Evolutionary conservation across 2,113 vertebrate genomes (phyloP).

Genomic region (Lamprologus ornatipinnis): DNA sequence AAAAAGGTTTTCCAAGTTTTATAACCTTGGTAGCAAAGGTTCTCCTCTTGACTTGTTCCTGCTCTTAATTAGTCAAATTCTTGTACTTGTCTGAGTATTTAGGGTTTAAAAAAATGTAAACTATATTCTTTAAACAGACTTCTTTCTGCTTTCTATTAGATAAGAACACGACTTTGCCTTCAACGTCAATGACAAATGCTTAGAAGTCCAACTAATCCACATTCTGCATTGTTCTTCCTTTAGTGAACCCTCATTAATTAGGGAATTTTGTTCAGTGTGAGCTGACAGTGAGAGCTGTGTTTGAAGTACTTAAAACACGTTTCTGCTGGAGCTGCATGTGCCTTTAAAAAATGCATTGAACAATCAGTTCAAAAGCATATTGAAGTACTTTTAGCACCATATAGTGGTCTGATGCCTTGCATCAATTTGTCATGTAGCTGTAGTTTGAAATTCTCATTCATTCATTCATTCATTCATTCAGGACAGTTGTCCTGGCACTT

Average conservation of each 20-base stretch:
- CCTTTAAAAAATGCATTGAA: background rate
- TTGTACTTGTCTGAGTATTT: background rate
- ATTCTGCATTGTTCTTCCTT: background rate
- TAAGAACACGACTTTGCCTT: background rate
- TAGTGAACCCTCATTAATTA: background rate
- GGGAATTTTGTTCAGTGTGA: background rate
- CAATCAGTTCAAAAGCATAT: background rate
- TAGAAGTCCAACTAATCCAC: background rate
- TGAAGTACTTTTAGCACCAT: background rate
- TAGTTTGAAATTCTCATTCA: background rate
- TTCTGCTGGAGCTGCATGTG: background rate
- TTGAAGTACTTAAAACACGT: background rate
- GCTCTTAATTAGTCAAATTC: background rate
- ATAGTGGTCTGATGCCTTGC: background rate
- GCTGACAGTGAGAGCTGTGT: background rate
- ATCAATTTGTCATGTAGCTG: background rate
- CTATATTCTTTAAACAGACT: background rate
- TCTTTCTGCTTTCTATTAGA: background rate
- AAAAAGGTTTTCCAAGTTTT: background rate
- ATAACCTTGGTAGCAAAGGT: background rate
- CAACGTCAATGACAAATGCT: background rate
- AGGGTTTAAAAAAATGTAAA: background rate
- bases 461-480: background rate
- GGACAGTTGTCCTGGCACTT: background rate
- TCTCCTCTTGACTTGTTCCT: background rate